A percentile compares a stretch with the other conserved stretches of the same genome.
Conservation (phyloP, 2,113 vertebrate genomes). For the Epinephelus fuscoguttatus region DNA sequence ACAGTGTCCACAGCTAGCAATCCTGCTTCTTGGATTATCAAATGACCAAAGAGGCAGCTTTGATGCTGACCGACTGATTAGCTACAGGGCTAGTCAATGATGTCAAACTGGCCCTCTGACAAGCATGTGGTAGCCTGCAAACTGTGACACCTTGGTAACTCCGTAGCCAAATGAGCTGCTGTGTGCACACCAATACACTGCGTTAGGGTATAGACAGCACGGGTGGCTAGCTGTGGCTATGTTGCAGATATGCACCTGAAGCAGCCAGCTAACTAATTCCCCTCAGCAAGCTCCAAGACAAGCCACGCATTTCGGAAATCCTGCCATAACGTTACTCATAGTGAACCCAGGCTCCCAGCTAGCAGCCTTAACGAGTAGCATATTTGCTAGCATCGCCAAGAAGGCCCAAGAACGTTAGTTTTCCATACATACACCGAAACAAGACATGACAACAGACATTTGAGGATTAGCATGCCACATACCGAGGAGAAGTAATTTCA, state of each 20-base stretch:
- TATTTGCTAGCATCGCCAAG: constrained; percentile 71
- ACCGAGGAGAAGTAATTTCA: constrained; percentile 96
- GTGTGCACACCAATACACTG: constrained; percentile 29
- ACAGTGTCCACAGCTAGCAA: constrained; percentile 31
- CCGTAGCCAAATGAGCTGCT: constrained; percentile 32
- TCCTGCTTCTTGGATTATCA: constrained; percentile 6
- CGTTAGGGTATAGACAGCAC: neutral
- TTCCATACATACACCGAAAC: constrained; percentile 29
- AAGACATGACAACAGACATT: constrained; percentile 12
- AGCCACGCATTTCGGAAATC: constrained; percentile 24
- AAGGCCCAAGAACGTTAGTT: constrained; percentile 68
- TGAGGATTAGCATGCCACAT: constrained; percentile 53
- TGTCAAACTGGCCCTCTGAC: constrained; percentile 29
- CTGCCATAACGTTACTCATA: constrained; percentile 21
- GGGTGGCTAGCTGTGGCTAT: neutral
- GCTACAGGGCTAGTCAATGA: constrained; percentile 9
- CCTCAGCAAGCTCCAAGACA: neutral
- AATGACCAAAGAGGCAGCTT: neutral
- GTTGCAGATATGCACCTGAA: constrained; percentile 5
- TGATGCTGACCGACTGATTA: neutral
- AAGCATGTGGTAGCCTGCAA: constrained; percentile 62
- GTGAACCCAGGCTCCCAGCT: constrained; percentile 48
- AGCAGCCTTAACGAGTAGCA: constrained; percentile 74
- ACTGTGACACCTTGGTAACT: constrained; percentile 48
- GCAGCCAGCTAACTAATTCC: neutral